phyloP scores from a whole-genome alignment of 2,888 invertebrate species.

The Aricia artaxerxes region DNA sequence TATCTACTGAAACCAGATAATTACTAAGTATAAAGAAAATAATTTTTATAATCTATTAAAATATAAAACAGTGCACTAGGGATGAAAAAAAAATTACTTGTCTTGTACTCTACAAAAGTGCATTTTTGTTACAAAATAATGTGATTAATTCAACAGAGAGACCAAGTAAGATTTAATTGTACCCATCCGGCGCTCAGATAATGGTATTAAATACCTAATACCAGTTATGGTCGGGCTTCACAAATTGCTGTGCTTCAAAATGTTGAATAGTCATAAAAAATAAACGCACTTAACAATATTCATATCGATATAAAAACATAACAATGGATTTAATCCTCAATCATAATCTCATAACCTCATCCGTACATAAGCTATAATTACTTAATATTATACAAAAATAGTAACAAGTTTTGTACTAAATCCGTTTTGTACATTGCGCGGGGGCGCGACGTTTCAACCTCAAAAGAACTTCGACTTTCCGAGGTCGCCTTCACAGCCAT shows the following conservation, averaged over 20 bases:
- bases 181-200: slow-evolving; percentile 1
- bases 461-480: slow-evolving; percentile 34
- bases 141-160: not conserved
- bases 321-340: slow-evolving; percentile 46
- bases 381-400: slow-evolving; percentile 77
- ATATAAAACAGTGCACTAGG: not conserved
- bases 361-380: slow-evolving; percentile 69
- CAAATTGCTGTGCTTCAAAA: not conserved
- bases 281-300: slow-evolving; percentile 18
- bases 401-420: slow-evolving; percentile 79
- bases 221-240: not conserved
- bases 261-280: not conserved
- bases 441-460: slow-evolving; percentile 60
- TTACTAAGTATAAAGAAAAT: not conserved
- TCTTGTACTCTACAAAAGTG: not conserved
- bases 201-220: not conserved
- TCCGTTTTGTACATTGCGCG: slow-evolving; percentile 75
- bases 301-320: slow-evolving; percentile 27
- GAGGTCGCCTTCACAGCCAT: slow-evolving; percentile 53
- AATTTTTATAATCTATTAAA: not conserved
- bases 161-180: not conserved
- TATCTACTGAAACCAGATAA: not conserved
- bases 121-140: not conserved
- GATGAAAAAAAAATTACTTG: not conserved
- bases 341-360: slow-evolving; percentile 51